Evolutionary conservation across 35 echinoderm and acorn worm genomes (phyloP).

Genomic region (Stichopus chloronotus): DNA sequence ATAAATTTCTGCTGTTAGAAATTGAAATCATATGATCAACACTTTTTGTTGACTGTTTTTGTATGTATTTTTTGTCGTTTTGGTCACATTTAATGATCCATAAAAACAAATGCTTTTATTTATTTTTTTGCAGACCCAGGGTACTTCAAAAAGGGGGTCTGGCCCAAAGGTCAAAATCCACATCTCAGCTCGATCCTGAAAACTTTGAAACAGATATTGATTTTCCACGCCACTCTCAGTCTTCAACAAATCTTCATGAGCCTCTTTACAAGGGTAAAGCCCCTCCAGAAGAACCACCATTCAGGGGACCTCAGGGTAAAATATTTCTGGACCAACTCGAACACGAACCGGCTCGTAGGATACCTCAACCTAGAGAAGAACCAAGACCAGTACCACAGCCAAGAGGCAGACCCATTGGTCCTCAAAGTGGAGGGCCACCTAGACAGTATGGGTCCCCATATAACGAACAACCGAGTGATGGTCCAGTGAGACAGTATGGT

Average conservation of each 20-base stretch:
- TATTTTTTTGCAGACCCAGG: constrained; percentile 30
- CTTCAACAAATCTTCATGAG: constrained; percentile 66
- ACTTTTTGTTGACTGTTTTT: too few species aligned
- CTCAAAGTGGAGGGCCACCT: constrained; percentile 29
- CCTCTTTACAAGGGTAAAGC: constrained; percentile 59
- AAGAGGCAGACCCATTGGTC: constrained; percentile 49
- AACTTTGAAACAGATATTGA: constrained; percentile 56
- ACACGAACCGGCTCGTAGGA: constrained; percentile 61
- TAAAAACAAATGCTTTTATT: background rate
- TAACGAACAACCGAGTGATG: constrained; percentile 44
- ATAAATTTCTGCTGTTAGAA: too few species aligned
- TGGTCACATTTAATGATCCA: too few species aligned
- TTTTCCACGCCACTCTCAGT: constrained; percentile 49
- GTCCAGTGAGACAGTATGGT: background rate
- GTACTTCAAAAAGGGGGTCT: constrained; percentile 37
- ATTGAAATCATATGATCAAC: too few species aligned
- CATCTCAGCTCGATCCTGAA: constrained; percentile 83
- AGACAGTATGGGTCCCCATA: constrained; percentile 54
- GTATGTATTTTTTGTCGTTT: too few species aligned
- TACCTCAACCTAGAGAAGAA: constrained; percentile 58
- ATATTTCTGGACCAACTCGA: constrained; percentile 67
- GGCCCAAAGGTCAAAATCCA: constrained; percentile 87
- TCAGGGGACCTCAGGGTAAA: constrained; percentile 40
- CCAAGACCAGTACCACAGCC: constrained; percentile 66
- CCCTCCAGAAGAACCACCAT: constrained; percentile 56